Base-by-base conservation (phyloP, 2,113 vertebrate species). In the Taurulus bubalis region DNA sequence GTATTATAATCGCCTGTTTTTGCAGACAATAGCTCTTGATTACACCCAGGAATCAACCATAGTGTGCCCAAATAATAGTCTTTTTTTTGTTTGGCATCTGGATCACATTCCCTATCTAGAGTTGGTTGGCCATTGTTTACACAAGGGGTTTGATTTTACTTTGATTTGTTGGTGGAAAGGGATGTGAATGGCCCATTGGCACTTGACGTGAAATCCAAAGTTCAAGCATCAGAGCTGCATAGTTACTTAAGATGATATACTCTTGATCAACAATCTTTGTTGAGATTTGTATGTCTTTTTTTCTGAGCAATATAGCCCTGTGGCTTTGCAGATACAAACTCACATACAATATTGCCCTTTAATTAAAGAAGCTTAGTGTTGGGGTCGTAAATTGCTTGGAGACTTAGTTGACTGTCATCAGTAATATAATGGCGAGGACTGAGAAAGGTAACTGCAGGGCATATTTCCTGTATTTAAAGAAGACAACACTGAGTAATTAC, bases 61-160 rank as follows among this genome's bases (percentile, higher is more conserved):
- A 45, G 40, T 65, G 26, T 14, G n/a, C 47, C 68, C 28, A 85
- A 20, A 16, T 7, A 75, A 56, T 30, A 55, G 26, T 65, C n/a
- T 66, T 58, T 82, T 53, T 42, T 42, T 84, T 58, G 63, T 55
- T 5, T 18, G 16, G 65, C 69, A 80, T 83, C 79, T 85, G 65
- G 75, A 77, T 66, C 18, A 12, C n/a, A 79, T 88, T 86, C 59
- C 6, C 14, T 59, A 38, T 85, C 42, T 62, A 36, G 18, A 56
- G 30, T 71, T 72, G 66, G 32, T 64, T 20, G 66, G 26, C 8
- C 16, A 36, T 68, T 68, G 75, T 60, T 79, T 69, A 9, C 9
- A 45, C n/a, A 47, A 79, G 18, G 9, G 53, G 8, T 65, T 79
- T 64, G 32, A 65, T n/a, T 51, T 85, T 62, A 53, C 16, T 69